These are phyloP conservation scores for Gymnocheta viridis DNA, from an alignment of 2,888 invertebrate genomes.

Conservation along the genomic window DNA sequence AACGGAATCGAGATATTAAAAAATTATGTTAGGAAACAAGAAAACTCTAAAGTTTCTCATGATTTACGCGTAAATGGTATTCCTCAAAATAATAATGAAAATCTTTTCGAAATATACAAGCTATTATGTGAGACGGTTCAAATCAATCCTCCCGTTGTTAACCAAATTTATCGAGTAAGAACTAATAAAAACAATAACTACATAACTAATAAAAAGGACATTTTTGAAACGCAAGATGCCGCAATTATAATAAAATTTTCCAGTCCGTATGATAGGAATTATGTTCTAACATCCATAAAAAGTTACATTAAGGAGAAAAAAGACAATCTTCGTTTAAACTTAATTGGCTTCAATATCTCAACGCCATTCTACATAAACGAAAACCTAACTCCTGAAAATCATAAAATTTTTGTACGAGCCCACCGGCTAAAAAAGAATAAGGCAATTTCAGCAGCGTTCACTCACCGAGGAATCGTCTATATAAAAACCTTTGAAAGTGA, in stretches of 20 bases:
- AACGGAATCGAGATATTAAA: too few species aligned
- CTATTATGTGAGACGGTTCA: too few species aligned
- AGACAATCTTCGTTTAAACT: background rate
- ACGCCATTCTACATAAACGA: background rate
- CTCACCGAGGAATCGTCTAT: background rate
- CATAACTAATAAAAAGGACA: too few species aligned
- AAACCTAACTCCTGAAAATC: background rate
- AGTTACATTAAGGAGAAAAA: background rate
- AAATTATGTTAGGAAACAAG: too few species aligned
- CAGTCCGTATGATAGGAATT: background rate
- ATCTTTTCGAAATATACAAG: too few species aligned
- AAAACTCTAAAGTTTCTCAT: too few species aligned
- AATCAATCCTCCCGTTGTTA: too few species aligned
- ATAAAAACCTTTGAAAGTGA: background rate
- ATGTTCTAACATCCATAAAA: background rate
- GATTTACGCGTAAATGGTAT: too few species aligned
- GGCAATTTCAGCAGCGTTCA: background rate
- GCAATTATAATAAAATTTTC: background rate
- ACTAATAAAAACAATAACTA: too few species aligned
- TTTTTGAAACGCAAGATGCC: too few species aligned
- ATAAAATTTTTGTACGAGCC: background rate
- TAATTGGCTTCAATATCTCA: background rate
- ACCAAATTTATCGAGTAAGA: too few species aligned
- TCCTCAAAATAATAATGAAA: too few species aligned
- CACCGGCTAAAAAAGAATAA: background rate